Evolutionary conservation across 2,113 vertebrate species (phyloP).

Genomic region (Sprattus sprattus): DNA sequence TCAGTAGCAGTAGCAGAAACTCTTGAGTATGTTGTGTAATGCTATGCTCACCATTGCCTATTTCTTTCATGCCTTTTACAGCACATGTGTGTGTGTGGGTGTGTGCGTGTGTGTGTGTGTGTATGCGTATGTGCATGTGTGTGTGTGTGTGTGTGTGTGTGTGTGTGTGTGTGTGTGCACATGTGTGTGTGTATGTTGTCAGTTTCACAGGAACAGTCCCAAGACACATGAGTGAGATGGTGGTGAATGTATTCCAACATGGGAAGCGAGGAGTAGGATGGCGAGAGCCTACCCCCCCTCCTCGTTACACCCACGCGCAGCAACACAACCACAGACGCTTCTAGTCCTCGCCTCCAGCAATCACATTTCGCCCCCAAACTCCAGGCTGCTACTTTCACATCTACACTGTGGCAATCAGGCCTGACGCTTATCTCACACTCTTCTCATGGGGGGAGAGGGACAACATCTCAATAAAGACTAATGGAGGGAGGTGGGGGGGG

Average conservation of each 20-base stretch:
- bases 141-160: not conserved
- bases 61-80: not conserved
- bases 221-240: constrained; percentile 11
- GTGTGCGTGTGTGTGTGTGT: not conserved
- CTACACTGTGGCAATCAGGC: not conserved
- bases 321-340: not conserved
- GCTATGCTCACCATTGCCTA: not conserved
- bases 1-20: not conserved
- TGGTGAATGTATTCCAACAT: not conserved
- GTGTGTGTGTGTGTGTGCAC: constrained; percentile 16
- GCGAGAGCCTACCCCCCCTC: not conserved
- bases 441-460: constrained; percentile 17
- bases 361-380: not conserved
- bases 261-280: not conserved
- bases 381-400: too few species aligned
- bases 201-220: constrained; percentile 1
- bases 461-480: constrained; percentile 37
- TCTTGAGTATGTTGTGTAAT: not conserved
- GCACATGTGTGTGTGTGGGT: not conserved
- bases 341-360: not conserved
- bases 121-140: not conserved
- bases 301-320: not conserved
- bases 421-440: not conserved
- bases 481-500: not conserved
- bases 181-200: not conserved